phyloP scores from a whole-genome alignment of 1,140 invertebrate species.

The Bombus difficillimus region DNA sequence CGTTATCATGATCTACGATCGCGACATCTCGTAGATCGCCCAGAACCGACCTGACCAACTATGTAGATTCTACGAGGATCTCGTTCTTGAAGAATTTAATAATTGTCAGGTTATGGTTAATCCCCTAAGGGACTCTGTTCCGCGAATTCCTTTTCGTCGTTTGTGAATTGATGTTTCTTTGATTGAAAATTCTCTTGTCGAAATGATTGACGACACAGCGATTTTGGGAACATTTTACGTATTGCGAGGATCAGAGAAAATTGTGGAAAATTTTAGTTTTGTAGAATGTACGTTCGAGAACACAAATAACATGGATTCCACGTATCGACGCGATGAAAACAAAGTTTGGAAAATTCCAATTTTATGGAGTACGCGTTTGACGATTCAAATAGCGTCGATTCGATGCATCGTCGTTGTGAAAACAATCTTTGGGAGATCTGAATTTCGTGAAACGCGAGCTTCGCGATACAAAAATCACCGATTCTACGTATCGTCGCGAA shows the following conservation, averaged over 20 bases:
- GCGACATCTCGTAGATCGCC: conserved; percentile 19
- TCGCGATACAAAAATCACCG: background rate
- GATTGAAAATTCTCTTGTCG: background rate
- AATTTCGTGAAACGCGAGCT: too few species aligned
- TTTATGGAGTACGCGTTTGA: background rate
- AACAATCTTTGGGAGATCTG: background rate
- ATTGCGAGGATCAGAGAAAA: background rate
- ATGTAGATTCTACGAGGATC: conserved; percentile 6
- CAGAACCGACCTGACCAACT: background rate
- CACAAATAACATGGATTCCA: background rate
- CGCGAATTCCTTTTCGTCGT: too few species aligned
- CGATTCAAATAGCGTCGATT: background rate
- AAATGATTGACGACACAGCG: background rate
- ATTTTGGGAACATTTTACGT: background rate
- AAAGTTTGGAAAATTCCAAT: background rate
- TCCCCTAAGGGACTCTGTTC: too few species aligned
- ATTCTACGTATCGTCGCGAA: conserved; percentile 16
- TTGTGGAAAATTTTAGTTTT: background rate
- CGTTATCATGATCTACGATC: conserved; percentile 54
- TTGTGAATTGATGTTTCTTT: too few species aligned
- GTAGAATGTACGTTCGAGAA: background rate
- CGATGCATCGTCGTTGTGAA: background rate
- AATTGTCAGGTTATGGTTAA: conserved; percentile 3
- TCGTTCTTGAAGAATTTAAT: conserved; percentile 21
- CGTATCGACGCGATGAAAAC: background rate